Conservation (phyloP, 1,140 invertebrate species). For the Coptotermes formosanus region DNA sequence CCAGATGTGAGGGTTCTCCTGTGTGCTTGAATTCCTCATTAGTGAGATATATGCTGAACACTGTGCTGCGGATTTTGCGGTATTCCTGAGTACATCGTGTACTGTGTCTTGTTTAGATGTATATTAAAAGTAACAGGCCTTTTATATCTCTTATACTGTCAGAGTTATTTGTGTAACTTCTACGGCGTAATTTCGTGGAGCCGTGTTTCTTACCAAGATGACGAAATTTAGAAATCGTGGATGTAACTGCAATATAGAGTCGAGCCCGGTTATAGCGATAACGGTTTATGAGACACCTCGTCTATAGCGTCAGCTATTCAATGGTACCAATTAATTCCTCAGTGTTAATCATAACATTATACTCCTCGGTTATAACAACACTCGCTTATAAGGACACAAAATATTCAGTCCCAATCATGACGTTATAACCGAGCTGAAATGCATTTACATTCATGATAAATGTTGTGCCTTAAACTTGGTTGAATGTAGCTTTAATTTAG, state of each 20-base stretch:
- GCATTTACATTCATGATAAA: not conserved
- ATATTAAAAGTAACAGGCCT: not conserved
- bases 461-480: not conserved
- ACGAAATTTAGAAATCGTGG: not conserved
- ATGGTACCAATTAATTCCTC: too few species aligned
- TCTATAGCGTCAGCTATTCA: too few species aligned
- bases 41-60: not conserved
- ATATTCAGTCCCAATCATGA: too few species aligned
- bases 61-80: not conserved
- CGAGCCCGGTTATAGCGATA: too few species aligned
- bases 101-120: not conserved
- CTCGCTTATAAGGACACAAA: too few species aligned
- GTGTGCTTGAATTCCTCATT: not conserved
- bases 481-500: not conserved
- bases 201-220: not conserved
- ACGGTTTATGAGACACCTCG: too few species aligned
- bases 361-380: too few species aligned
- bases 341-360: too few species aligned
- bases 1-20: not conserved
- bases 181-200: not conserved
- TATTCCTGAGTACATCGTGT: not conserved
- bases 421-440: too few species aligned
- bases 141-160: not conserved
- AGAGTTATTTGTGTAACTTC: not conserved
- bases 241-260: not conserved